phyloP scores from a whole-genome alignment of 2,888 invertebrate genomes.

The Monopis laevigella region DNA sequence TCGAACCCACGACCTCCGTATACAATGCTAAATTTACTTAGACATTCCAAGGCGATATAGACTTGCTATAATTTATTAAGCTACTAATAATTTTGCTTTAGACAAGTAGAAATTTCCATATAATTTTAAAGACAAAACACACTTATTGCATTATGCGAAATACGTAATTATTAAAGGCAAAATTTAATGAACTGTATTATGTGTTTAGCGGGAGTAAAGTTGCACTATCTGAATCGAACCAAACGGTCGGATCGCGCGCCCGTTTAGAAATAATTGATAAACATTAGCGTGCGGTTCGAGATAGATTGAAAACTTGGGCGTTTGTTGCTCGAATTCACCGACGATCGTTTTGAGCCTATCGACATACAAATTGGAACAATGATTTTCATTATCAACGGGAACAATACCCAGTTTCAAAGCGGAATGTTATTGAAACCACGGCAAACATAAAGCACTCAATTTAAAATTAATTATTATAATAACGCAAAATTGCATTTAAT shows the following conservation, averaged over 20 bases:
- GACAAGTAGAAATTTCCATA: no score
- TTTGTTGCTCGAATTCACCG: constrained; percentile 2
- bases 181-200: no score
- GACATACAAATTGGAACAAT: constrained; percentile 9
- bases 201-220: no score
- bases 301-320: constrained; percentile 6
- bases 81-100: no score
- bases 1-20: no score
- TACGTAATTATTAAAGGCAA: no score
- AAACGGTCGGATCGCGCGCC: background rate
- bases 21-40: no score
- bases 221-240: background rate
- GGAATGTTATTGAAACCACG: constrained; percentile 1
- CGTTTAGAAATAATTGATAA: constrained; percentile 12
- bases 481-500: no score
- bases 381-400: constrained; percentile 9
- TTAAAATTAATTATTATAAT: background rate
- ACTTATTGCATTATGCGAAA: no score
- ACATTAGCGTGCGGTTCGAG: constrained; percentile 7
- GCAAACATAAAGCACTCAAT: constrained; percentile 3
- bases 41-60: no score
- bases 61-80: no score
- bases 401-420: constrained; percentile 6
- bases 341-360: constrained; percentile 8
- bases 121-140: no score